Evolutionary conservation across 1,140 invertebrate genomes (phyloP), one percentile per base, ranked within the genome.

Genomic region (Dysdera silvatica): DNA sequence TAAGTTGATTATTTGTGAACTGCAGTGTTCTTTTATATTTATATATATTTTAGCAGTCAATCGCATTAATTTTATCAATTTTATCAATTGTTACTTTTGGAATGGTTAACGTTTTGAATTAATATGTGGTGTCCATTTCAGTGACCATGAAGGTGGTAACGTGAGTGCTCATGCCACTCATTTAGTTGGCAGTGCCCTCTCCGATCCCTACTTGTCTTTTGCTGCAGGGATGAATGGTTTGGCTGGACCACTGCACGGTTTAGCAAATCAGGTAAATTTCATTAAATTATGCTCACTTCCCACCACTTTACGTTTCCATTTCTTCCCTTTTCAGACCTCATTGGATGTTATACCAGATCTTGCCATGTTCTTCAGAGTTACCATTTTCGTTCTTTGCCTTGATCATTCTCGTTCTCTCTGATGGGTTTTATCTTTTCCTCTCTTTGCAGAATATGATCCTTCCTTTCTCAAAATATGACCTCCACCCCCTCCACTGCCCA

Each of bases 141-240:
- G 78, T 75, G 80, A 81, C 68, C 80, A 81, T 69, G 80, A 81
- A 70, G 80, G 82, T 59, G 82, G 82, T 35, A 83, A 83, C 70
- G 82, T 83, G 20, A 81, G 79, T 68, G 82, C 82, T 24, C 82
- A 83, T 67, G 77, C 82, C n/a, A 77, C 74, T 60, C 82, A 83
- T 71, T 72, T 83, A 52, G 81, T 84, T 5, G 82, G 80, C 41
- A 81, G 79, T 71, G 82, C 82, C 48, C 73, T 83, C 6, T 81
- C 80, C 45, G 82, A 84, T 71, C 81, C 82, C 20, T 82, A 84
- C 64, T 74, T 84, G 18, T 79, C 78, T 57, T 83, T 83, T 70
- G 78, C 80, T 61, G 81, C 80, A 61, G 80, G 79, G 41, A 80
- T 83, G 77, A 80, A 80, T 68, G 82, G 82, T 54, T 70, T 83